Base-by-base conservation (phyloP, 2,113 vertebrate genomes). In the Cephalopterus ornatus region DNA sequence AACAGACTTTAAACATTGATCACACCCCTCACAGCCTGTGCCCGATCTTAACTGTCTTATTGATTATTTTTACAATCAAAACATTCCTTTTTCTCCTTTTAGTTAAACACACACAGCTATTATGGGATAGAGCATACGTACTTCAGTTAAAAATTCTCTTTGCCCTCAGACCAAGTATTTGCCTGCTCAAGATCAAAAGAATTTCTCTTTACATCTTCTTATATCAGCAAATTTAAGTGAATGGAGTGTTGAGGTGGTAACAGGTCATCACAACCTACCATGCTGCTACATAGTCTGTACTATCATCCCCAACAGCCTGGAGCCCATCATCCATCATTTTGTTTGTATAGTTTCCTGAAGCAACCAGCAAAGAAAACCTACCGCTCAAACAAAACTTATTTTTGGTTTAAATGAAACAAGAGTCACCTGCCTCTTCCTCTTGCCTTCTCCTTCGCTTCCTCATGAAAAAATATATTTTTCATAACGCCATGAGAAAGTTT, bases 101-200 rank as follows among this genome's bases (percentile, higher is more conserved):
- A 59, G 52, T 91, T 81, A 62, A 73, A 50, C n/a, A 44, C 32
- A 52, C 8, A 66, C 11, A 49, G 8, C 9, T 82, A 11, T 35
- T 14, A 33, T 0, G 2, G 32, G 20, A 42, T 22, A 32, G 23
- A 52, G 7, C 13, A 37, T n/a, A 5, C 17, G 11, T 39, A 13
- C 21, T 70, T 65, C 41, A 33, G 37, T 68, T 73, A 82, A 82
- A 75, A 76, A 85, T 90, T 89, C 35, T 65, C 32, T 90, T 85
- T 85, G 35, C 10, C 14, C 28, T 71, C 47, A 78, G 44, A 67
- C 6, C 8, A 84, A 92, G 49, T 9, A 2, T 50, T 85, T 73
- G 5, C 55, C 0, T 0, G 14, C 39, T 55, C 47, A 67, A 77
- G 53, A 77, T 59, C 32, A 91, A 84, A 93, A 91, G 5, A 78